phyloP scores from a whole-genome alignment of 2,797 vertebrate species.

The Heterohyrax brucei region DNA sequence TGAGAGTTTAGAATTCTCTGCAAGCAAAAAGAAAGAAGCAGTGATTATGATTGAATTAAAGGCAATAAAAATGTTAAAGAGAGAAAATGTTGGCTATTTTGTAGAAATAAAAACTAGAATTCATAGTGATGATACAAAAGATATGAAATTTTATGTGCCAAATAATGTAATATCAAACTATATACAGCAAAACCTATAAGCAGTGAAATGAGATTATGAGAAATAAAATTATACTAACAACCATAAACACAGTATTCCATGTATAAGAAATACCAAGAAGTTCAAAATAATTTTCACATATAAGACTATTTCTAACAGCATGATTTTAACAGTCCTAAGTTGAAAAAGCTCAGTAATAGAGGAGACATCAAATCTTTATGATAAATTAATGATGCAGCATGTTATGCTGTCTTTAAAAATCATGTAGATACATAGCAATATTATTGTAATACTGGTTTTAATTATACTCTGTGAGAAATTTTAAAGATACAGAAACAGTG shows the following conservation, averaged over 20 bases:
- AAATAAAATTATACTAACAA: conserved; percentile 80
- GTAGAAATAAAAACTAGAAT: conserved; percentile 72
- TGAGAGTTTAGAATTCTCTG: conserved; percentile 48
- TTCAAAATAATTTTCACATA: conserved; percentile 65
- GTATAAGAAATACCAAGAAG: conserved; percentile 62
- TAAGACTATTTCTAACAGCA: conserved; percentile 41
- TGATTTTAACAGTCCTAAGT: conserved; percentile 42
- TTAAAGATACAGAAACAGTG: conserved; percentile 30
- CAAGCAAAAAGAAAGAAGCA: neutral
- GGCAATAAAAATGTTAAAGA: conserved; percentile 23
- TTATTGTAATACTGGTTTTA: neutral
- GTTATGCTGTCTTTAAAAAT: conserved; percentile 41
- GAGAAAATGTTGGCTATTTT: conserved; percentile 57
- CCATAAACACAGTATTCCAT: conserved; percentile 44
- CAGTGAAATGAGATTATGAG: conserved; percentile 68
- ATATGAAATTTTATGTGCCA: conserved; percentile 79
- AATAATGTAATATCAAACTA: conserved; percentile 73
- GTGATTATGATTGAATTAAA: conserved; percentile 60
- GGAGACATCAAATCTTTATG: conserved; percentile 56
- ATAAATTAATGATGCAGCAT: conserved; percentile 36
- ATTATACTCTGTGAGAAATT: conserved; percentile 49
- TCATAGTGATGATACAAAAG: conserved; percentile 33
- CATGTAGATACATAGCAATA: conserved; percentile 25
- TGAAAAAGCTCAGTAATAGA: conserved; percentile 40
- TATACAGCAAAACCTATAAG: conserved; percentile 75